Conservation (phyloP, 2,888 invertebrate genomes). For the Xylota segnis region DNA sequence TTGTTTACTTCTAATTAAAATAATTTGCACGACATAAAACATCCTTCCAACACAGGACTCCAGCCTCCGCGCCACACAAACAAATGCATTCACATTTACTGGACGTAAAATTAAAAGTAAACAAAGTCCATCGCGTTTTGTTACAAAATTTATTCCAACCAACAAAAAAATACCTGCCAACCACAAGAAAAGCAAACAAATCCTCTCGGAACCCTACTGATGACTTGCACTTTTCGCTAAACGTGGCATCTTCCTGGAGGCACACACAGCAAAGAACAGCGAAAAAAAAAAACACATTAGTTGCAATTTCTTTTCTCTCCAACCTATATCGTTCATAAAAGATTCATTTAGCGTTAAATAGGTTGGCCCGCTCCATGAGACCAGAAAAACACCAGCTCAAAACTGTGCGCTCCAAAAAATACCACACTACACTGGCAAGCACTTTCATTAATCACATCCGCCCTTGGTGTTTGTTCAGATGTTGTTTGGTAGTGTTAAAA, state of each 20-base stretch:
- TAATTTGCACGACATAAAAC: slow-evolving; percentile 11
- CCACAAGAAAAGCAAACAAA: slow-evolving; percentile 36
- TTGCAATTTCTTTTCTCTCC: slow-evolving; percentile 31
- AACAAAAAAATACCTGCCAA: neutral
- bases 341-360: slow-evolving; percentile 53
- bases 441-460: slow-evolving; percentile 71
- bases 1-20: slow-evolving; percentile 35
- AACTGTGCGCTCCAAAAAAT: slow-evolving; percentile 1
- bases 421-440: slow-evolving; percentile 25
- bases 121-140: slow-evolving; percentile 24
- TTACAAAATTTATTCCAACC: neutral
- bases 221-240: slow-evolving; percentile 24
- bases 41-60: neutral
- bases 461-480: slow-evolving; percentile 54
- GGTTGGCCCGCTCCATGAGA: slow-evolving; percentile 22
- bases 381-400: slow-evolving; percentile 17
- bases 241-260: neutral
- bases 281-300: slow-evolving; percentile 18
- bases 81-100: neutral
- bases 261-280: neutral
- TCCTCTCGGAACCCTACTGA: slow-evolving; percentile 9
- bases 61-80: neutral
- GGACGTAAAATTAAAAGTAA: slow-evolving; percentile 54
- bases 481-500: slow-evolving; percentile 41
- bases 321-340: slow-evolving; percentile 1